Base-by-base conservation (phyloP, 2,113 vertebrate genomes). In the Butorides virescens region DNA sequence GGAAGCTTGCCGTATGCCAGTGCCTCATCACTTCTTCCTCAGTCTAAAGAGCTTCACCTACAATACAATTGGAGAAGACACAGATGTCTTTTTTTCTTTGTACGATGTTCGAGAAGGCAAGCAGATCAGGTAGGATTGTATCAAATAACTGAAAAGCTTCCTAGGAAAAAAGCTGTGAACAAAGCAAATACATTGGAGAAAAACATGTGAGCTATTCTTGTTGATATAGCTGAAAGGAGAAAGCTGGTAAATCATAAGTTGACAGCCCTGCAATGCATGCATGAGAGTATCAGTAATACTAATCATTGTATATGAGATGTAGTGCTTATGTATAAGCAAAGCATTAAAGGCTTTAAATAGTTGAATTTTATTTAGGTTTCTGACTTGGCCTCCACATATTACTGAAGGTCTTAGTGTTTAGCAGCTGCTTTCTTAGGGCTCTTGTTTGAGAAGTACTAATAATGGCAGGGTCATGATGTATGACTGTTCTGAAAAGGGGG, bases 31-130 rank as follows among this genome's bases (percentile, higher is more conserved):
- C 96, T 99, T 99, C 93, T 99, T 99, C 96, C 98, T 99, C 96
- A 99, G 98, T 82, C 98, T 99, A 61, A 99, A 99, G 98, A 99
- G 99, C 97, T 99, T 99, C 95, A 99, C 99, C 80, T 99, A 99
- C 96, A 99, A 99, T 97, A 99, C 99, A 94, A 99, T 99, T 97
- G 99, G 99, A 67, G 99, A 99, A 93, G 99, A 99, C 86, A 98
- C 99, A 2, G 99, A 99, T 7, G 99, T 99, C 87, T 99, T 99
- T 95, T 99, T 99, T 86, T 99, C 98, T 37, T 97, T 99, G 39
- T 99, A 99, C 1, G 99, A 99, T 95, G 98, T 99, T 94, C 98
- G 99, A 56, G 99, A 99, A 97, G 98, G 98, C 97, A 99, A 99
- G 93, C 99, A 99, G 96, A 99, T 99, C 98, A 99, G 99, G 99